Evolutionary conservation across 2,888 invertebrate species (phyloP).

Genomic region (Tipula confusa): DNA sequence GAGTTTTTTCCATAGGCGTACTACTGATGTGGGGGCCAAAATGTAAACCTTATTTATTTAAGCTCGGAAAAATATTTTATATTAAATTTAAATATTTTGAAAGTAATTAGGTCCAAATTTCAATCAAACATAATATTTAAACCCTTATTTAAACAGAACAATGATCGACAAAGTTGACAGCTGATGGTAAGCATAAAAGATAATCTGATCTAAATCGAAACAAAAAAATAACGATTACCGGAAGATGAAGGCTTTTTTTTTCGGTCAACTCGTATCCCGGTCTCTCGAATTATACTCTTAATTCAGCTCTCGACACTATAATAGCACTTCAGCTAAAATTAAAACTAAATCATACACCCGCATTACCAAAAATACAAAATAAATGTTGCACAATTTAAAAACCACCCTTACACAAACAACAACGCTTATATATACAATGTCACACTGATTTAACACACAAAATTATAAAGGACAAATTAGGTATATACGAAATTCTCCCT

Average conservation of each 20-base stretch:
- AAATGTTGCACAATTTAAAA: not conserved
- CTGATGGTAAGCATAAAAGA: too few relatives aligned
- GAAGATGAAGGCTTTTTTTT: not conserved
- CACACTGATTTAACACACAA: constrained; percentile 13
- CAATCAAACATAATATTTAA: too few relatives aligned
- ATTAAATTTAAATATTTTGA: too few relatives aligned
- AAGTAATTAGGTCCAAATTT: too few relatives aligned
- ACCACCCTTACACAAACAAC: not conserved
- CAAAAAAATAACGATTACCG: too few relatives aligned
- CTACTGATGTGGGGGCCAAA: too few relatives aligned
- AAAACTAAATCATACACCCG: not conserved
- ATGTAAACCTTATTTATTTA: too few relatives aligned
- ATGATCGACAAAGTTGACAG: too few relatives aligned
- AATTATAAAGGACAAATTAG: not conserved
- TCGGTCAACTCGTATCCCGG: not conserved
- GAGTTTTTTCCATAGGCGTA: too few relatives aligned
- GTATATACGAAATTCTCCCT: not conserved
- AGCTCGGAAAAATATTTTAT: too few relatives aligned
- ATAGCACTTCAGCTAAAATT: not conserved
- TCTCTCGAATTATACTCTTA: not conserved
- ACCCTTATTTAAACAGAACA: too few relatives aligned
- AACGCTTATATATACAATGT: not conserved
- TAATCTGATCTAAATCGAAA: too few relatives aligned
- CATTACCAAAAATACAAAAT: not conserved
- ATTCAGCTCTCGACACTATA: not conserved